Evolutionary conservation across 2,888 invertebrate species (phyloP).

Genomic region (Calliopum simillimum): DNA sequence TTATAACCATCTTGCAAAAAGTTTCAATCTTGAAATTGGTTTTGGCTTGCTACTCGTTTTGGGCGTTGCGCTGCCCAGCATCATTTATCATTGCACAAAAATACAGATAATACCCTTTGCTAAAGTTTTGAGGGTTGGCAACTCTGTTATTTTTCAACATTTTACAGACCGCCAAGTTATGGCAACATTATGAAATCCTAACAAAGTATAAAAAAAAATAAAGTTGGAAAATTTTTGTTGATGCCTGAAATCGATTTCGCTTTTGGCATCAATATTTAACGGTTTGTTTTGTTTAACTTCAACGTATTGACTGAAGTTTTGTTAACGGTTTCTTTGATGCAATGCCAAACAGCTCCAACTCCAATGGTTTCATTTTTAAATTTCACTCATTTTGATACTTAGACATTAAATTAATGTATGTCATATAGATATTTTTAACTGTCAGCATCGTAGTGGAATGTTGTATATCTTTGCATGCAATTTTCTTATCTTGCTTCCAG

Average conservation of each 20-base stretch:
- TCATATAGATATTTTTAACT: too few species aligned
- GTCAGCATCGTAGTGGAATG: too few species aligned
- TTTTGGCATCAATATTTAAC: constrained; percentile 46
- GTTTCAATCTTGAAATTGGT: neutral
- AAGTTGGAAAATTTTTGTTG: neutral
- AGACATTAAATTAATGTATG: too few species aligned
- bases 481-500: too few species aligned
- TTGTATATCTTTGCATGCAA: too few species aligned
- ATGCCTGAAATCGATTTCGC: constrained; percentile 58
- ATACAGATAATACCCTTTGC: too few species aligned
- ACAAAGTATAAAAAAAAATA: constrained; percentile 9
- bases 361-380: too few species aligned
- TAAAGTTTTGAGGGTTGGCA: constrained; percentile 7
- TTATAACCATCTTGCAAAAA: too few species aligned
- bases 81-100: neutral
- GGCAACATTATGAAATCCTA: constrained; percentile 22
- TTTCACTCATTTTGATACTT: too few species aligned
- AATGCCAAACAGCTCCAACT: neutral
- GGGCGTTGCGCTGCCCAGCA: neutral
- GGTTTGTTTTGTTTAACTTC: neutral
- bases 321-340: constrained; percentile 10
- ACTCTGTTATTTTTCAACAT: constrained; percentile 20
- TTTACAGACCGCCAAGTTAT: constrained; percentile 37
- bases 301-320: neutral
- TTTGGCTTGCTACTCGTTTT: neutral